Evolutionary conservation across 2,113 vertebrate species (phyloP).

Genomic region (Toxostoma redivivum): DNA sequence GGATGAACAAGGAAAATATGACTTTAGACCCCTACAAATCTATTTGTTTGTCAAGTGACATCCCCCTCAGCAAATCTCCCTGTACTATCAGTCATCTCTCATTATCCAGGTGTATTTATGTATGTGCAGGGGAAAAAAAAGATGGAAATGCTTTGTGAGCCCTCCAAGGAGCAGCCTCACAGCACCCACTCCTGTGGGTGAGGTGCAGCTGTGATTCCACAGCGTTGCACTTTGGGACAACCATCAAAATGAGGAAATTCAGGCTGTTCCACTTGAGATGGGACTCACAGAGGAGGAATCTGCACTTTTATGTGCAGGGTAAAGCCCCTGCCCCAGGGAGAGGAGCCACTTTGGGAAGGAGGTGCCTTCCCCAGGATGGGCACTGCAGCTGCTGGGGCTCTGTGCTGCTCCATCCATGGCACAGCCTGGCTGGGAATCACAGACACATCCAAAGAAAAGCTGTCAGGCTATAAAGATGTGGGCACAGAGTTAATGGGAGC

Average conservation of each 20-base stretch:
- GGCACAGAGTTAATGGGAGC: not conserved
- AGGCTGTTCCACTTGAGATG: not conserved
- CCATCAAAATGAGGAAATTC: not conserved
- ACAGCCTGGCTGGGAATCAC: not conserved
- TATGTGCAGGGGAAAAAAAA: not conserved
- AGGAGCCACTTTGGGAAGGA: not conserved
- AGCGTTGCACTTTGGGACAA: not conserved
- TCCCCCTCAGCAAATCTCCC: not conserved
- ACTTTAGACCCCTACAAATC: not conserved
- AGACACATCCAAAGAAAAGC: not conserved
- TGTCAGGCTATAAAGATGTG: not conserved
- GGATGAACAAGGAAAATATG: not conserved
- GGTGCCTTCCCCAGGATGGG: not conserved
- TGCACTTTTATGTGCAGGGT: not conserved
- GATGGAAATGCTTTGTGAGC: not conserved
- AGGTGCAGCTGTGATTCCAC: not conserved
- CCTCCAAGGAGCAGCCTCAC: not conserved
- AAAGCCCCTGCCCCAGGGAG: not conserved
- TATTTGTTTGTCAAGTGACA: not conserved
- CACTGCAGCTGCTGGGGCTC: not conserved
- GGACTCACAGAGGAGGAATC: rapidly evolving
- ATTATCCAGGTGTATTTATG: not conserved
- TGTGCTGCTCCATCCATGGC: not conserved
- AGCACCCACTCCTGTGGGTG: not conserved
- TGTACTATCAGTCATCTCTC: not conserved